Evolutionary conservation across 2,888 invertebrate genomes (phyloP).

Genomic region (Galerucella pusilla): DNA sequence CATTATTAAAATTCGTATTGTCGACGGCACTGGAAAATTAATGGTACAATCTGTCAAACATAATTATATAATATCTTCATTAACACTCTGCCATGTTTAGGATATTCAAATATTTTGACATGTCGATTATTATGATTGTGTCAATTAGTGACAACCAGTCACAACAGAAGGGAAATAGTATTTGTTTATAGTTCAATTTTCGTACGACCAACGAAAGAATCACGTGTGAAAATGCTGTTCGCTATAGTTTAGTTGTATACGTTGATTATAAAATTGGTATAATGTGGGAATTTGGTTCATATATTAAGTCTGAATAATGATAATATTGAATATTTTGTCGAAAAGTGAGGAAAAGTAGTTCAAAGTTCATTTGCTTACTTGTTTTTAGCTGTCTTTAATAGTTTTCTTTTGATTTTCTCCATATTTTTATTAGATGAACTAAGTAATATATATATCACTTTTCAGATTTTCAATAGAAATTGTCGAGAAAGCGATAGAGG

Average conservation of each 20-base stretch:
- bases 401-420: too few relatives aligned
- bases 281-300: not conserved
- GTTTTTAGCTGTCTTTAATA: too few relatives aligned
- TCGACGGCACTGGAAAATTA: not conserved
- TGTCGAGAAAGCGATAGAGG: constrained; percentile 21
- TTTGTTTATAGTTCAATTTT: not conserved
- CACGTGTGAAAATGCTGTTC: constrained; percentile 1
- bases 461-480: not conserved
- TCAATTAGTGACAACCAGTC: constrained; percentile 11
- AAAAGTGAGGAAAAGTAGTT: too few relatives aligned
- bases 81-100: not conserved
- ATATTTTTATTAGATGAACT: not conserved
- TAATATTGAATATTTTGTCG: too few relatives aligned
- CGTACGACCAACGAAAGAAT: not conserved
- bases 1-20: too few relatives aligned
- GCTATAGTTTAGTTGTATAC: not conserved
- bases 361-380: too few relatives aligned
- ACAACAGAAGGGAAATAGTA: not conserved
- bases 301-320: too few relatives aligned
- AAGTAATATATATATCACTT: not conserved
- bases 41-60: not conserved
- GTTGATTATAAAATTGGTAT: not conserved
- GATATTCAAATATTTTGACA: constrained; percentile 18
- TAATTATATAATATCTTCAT: constrained; percentile 3
- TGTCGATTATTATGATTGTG: constrained; percentile 10